These are phyloP conservation scores for Platalea minor DNA, from an alignment of 2,797 vertebrate genomes.

Conservation along the genomic window DNA sequence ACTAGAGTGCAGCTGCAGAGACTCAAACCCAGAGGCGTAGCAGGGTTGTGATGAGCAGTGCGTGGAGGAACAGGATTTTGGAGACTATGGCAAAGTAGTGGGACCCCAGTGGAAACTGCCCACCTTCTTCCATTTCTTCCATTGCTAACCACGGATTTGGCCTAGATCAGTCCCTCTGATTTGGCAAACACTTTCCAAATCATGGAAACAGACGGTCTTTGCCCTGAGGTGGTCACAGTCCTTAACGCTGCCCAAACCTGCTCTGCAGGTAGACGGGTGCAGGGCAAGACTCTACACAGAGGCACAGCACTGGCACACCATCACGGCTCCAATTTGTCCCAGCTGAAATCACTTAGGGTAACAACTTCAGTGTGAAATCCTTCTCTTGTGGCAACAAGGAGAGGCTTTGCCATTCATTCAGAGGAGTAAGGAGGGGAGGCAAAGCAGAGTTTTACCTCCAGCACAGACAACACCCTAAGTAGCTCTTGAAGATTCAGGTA, in stretches of 20 bases:
- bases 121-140: background rate
- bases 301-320: background rate
- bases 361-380: background rate
- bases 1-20: background rate
- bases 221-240: rapidly evolving
- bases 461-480: background rate
- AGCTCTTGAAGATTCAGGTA: background rate
- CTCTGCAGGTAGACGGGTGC: background rate
- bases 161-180: background rate
- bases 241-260: background rate
- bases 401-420: background rate
- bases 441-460: background rate
- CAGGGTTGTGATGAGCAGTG: background rate
- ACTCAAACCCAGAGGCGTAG: background rate
- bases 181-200: background rate
- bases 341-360: background rate
- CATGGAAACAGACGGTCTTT: background rate
- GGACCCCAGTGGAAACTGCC: background rate
- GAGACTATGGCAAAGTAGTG: background rate
- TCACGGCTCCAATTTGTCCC: background rate
- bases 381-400: background rate
- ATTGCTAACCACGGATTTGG: background rate
- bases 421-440: background rate
- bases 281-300: background rate
- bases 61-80: background rate